These are phyloP conservation scores for Dipodomys ordii DNA, from an alignment of 2,113 vertebrate genomes.

Conservation along the genomic window DNA sequence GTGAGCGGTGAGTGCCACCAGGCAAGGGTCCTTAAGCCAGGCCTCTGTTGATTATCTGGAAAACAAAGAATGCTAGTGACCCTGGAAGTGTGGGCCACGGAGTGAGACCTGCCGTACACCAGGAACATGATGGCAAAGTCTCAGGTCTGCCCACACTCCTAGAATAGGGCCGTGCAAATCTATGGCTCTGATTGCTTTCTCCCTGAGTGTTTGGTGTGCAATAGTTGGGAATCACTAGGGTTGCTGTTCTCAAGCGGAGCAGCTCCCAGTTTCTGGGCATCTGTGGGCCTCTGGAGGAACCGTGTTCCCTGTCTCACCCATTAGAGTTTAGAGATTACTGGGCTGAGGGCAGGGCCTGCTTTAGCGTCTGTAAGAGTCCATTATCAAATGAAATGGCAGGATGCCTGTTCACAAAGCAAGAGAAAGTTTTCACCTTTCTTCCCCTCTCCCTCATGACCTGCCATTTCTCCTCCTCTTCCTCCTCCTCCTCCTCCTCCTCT, in stretches of 20 bases:
- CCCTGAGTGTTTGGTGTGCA: background rate
- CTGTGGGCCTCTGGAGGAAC: background rate
- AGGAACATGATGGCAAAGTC: background rate
- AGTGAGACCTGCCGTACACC: fast-evolving
- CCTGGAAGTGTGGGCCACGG: background rate
- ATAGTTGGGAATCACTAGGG: background rate
- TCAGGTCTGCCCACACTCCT: background rate
- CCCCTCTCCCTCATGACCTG: background rate
- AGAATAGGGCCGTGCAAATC: background rate
- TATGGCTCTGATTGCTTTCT: background rate
- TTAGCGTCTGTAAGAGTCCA: background rate
- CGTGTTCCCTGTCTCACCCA: background rate
- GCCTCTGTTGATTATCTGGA: background rate
- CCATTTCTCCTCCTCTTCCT: too few relatives aligned
- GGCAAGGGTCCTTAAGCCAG: fast-evolving
- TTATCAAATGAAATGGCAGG: background rate
- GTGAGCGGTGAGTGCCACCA: fast-evolving
- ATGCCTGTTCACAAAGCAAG: background rate
- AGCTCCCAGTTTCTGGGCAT: background rate
- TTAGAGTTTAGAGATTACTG: background rate
- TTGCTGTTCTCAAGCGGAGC: background rate
- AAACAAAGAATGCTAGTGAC: background rate
- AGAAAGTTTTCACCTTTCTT: background rate
- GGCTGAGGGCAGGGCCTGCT: background rate
- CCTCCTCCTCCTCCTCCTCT: too few relatives aligned